Evolutionary conservation across 2,888 invertebrate species (phyloP).

Genomic region (Tupiocoris notatus): DNA sequence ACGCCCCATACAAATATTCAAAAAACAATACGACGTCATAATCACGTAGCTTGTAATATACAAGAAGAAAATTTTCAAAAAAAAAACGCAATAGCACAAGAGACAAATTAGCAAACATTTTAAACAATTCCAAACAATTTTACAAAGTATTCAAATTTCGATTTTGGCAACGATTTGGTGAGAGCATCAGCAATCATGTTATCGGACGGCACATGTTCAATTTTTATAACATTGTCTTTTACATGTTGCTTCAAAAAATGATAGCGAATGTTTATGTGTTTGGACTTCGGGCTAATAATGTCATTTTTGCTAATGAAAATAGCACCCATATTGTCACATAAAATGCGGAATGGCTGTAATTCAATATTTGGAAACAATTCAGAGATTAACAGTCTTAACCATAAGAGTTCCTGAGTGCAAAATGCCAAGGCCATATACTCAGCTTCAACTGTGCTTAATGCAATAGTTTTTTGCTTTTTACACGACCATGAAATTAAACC

Average conservation of each 20-base stretch:
- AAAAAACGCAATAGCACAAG: too few species aligned
- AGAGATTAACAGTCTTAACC: neutral
- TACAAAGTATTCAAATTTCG: neutral
- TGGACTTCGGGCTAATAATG: neutral
- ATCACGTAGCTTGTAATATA: too few species aligned
- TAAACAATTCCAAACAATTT: neutral
- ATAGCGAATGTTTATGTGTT: constrained; percentile 7
- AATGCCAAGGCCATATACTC: neutral
- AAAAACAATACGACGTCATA: too few species aligned
- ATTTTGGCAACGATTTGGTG: neutral
- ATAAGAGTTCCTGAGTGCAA: constrained; percentile 1
- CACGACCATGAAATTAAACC: neutral
- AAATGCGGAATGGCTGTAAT: neutral
- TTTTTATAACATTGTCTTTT: neutral
- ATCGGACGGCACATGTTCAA: neutral
- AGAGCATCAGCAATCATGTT: neutral
- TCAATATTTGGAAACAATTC: neutral
- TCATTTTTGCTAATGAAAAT: neutral
- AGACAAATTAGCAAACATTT: too few species aligned
- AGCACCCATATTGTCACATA: constrained; percentile 1
- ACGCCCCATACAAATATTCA: too few species aligned
- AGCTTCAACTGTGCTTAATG: constrained; percentile 14
- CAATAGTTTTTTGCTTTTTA: neutral
- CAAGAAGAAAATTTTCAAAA: too few species aligned
- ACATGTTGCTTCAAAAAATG: neutral